Evolutionary conservation across 2,797 vertebrate genomes (phyloP).

Genomic region (Lepus oiostolus): DNA sequence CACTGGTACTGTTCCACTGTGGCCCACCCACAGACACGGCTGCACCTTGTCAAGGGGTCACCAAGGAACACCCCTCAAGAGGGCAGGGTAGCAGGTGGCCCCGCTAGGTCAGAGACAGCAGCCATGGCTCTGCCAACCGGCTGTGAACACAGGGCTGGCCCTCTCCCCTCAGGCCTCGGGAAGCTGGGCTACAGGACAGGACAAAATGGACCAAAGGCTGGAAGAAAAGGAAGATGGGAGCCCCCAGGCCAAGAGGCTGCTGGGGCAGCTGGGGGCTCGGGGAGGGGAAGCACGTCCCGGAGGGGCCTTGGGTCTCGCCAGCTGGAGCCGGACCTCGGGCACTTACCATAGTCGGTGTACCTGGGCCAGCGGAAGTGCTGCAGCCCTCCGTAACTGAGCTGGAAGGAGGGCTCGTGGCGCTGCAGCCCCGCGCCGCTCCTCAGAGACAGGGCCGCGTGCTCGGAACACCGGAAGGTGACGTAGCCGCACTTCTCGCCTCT

Average conservation of each 20-base stretch:
- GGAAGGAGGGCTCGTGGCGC: conserved; percentile 92
- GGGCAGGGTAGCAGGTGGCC: neutral
- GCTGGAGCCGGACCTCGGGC: neutral
- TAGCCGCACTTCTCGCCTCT: conserved; percentile 93
- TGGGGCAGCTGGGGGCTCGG: neutral
- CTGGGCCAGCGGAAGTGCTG: conserved; percentile 94
- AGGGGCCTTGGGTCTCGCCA: neutral
- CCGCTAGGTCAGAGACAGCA: neutral
- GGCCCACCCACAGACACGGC: neutral
- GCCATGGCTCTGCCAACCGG: neutral
- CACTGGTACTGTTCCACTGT: neutral
- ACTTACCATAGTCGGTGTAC: conserved; percentile 95
- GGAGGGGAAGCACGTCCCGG: neutral
- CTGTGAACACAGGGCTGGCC: neutral
- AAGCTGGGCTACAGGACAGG: neutral
- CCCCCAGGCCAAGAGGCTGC: neutral
- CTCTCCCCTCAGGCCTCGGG: neutral
- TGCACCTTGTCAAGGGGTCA: neutral
- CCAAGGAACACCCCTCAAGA: too few relatives aligned
- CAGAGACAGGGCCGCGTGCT: conserved; percentile 90
- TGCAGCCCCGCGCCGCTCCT: conserved; percentile 89
- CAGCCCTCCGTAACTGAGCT: conserved; percentile 90
- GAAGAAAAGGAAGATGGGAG: neutral
- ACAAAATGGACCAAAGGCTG: neutral
- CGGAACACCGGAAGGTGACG: conserved; percentile 94